Conservation (phyloP, 2,888 invertebrate species). For the Empis livida region DNA sequence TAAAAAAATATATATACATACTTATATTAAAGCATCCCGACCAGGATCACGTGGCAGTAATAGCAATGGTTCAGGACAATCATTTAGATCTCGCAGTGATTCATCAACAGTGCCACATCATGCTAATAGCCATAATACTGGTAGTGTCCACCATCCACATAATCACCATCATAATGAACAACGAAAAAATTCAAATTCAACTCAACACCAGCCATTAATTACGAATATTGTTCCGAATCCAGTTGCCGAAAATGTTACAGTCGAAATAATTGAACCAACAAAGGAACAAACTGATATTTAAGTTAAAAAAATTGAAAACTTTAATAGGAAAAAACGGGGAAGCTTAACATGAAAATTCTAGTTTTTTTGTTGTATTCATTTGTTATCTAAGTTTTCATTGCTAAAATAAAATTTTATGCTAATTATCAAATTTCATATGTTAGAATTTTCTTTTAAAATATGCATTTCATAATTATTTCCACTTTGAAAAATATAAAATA, state of each 20-base stretch:
- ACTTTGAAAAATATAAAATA: no score
- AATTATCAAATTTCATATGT: no score
- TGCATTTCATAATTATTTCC: no score
- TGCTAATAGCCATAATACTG: neutral
- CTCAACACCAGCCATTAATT: constrained; percentile 25
- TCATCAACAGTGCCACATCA: constrained; percentile 23
- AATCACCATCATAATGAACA: constrained; percentile 15
- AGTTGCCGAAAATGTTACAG: constrained; percentile 53
- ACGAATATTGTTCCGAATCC: constrained; percentile 36
- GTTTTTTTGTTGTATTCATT: no score
- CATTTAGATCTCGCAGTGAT: constrained; percentile 50
- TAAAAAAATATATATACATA: neutral
- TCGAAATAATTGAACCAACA: constrained; percentile 61
- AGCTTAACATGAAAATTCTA: neutral
- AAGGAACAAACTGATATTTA: constrained; percentile 22
- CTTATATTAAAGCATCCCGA: neutral
- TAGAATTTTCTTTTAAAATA: no score
- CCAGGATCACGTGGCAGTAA: constrained; percentile 57
- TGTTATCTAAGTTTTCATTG: no score
- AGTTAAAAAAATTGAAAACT: neutral
- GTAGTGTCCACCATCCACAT: constrained; percentile 7
- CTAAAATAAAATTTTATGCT: no score
- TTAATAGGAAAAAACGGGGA: no score
- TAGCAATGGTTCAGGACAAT: constrained; percentile 64
- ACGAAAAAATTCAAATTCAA: constrained; percentile 17